Percentiles rank a stretch among this genome's conserved stretches.
Evolutionary conservation across 2,797 vertebrate species (phyloP).

Genomic region (Rhinophrynus dorsalis): DNA sequence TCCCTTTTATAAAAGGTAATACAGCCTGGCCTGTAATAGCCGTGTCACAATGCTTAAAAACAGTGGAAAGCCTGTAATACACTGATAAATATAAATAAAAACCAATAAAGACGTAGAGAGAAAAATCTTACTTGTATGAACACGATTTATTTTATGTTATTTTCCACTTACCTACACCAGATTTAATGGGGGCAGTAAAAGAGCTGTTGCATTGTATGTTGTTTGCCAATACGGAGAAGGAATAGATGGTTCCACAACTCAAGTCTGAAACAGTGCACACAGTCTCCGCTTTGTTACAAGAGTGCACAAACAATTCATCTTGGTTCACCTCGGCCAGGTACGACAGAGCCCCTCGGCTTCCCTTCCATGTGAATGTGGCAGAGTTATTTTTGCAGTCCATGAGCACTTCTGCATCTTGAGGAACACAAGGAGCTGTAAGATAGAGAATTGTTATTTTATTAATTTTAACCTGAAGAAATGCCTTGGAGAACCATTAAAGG

Average conservation of each 20-base stretch:
- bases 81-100: too few relatives aligned
- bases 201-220: slow-evolving; percentile 71
- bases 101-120: too few relatives aligned
- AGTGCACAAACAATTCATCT: slow-evolving; percentile 35
- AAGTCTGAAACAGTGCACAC: slow-evolving; percentile 64
- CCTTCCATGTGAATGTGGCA: slow-evolving; percentile 66
- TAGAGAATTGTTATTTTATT: too few relatives aligned
- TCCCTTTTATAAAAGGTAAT: too few relatives aligned
- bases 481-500: too few relatives aligned
- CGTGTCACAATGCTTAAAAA: too few relatives aligned
- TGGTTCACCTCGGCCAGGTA: slow-evolving; percentile 60
- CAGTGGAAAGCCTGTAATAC: too few relatives aligned
- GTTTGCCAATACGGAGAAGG: slow-evolving; percentile 67
- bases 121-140: too few relatives aligned
- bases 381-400: slow-evolving; percentile 61
- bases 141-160: too few relatives aligned
- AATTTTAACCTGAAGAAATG: too few relatives aligned
- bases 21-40: too few relatives aligned
- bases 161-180: slow-evolving; percentile 71
- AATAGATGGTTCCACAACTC: slow-evolving; percentile 68
- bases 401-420: slow-evolving; percentile 56
- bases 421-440: slow-evolving; percentile 71
- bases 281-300: slow-evolving; percentile 55
- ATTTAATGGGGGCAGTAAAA: slow-evolving; percentile 46
- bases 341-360: slow-evolving; percentile 53